Base-by-base conservation (phyloP, 2,888 invertebrate genomes). In the Conchocele bisecta region DNA sequence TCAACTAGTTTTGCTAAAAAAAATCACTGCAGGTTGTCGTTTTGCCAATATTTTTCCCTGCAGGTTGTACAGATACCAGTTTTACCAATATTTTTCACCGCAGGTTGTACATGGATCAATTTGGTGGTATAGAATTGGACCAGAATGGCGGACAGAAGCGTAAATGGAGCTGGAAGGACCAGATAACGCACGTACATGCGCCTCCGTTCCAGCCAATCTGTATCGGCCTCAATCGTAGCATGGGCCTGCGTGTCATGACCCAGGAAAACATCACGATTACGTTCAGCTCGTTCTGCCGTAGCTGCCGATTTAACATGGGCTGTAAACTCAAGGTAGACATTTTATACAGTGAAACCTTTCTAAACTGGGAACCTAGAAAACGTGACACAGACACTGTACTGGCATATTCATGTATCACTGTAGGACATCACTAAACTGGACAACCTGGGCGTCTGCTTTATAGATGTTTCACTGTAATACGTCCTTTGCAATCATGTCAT, bases 201-300 rank as follows among this genome's bases (percentile, higher is more conserved):
- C 91, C 91, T 7, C 91, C 91, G 1, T 89, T 91, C 70, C 91
- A 91, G 71, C 90, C 91, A 2, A 84, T 91, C 69, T 87, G 86
- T 50, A 83, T 91, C 56, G 85, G 86, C 1, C 64, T 91, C 20
- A 90, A 88, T 59, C 78, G 73, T 7, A 61, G 82, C 57, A 66
- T 88, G 3, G 86, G 87, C 2, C 67, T 91, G 7, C 75, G 89
- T n/a, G 76, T 91, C 31, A 84, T 87, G 80, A 81, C 80, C 20
- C 90, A 90, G 73, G 88, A 89, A 17, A 86, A 86, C 56, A 88
- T 91, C 46, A 79, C 84, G 5, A 48, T 91, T 17, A 87, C 87
- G 20, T 88, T 91, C 68, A 82, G 77, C 26, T 77, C 83, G 31
- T 81, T 71, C 60, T 82, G 80, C 50, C 71, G 87, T 26, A 85